Percentiles rank a stretch among this genome's conserved stretches.
Evolutionary conservation across 2,113 vertebrate genomes (phyloP).

Genomic region (Cyprinodon tularosa): DNA sequence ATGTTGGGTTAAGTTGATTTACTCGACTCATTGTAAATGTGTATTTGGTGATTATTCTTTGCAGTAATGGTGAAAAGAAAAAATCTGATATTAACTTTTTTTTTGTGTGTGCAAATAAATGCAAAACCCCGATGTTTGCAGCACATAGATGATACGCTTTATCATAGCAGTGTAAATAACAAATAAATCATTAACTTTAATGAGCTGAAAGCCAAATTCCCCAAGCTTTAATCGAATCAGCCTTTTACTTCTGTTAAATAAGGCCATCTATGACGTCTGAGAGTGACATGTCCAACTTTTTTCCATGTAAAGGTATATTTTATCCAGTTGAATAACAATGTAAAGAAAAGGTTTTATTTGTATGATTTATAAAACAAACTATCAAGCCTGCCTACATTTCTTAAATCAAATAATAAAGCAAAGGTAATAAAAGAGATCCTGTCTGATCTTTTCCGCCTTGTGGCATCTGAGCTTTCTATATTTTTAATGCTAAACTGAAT

Average conservation of each 20-base stretch:
- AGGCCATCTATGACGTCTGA: background rate
- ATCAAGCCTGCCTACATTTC: background rate
- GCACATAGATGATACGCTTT: background rate
- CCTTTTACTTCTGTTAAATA: background rate
- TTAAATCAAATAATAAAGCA: background rate
- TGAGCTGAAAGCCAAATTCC: background rate
- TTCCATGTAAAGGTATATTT: background rate
- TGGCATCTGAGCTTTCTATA: background rate
- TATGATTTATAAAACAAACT: no score
- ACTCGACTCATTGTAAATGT: no score
- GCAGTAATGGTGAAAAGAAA: no score
- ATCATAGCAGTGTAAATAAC: background rate
- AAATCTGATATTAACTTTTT: no score
- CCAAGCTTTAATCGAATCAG: no score
- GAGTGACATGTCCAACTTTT: background rate
- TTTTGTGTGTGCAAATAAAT: no score
- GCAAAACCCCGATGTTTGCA: background rate
- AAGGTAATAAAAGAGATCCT: background rate
- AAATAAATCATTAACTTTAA: background rate
- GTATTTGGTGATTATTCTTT: no score
- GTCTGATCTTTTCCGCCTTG: background rate
- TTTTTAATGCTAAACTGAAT: no score
- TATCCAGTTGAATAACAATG: background rate
- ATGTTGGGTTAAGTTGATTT: background rate
- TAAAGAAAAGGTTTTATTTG: background rate